phyloP scores from a whole-genome alignment of 2,797 vertebrate species.

The Sebastes miniatus region DNA sequence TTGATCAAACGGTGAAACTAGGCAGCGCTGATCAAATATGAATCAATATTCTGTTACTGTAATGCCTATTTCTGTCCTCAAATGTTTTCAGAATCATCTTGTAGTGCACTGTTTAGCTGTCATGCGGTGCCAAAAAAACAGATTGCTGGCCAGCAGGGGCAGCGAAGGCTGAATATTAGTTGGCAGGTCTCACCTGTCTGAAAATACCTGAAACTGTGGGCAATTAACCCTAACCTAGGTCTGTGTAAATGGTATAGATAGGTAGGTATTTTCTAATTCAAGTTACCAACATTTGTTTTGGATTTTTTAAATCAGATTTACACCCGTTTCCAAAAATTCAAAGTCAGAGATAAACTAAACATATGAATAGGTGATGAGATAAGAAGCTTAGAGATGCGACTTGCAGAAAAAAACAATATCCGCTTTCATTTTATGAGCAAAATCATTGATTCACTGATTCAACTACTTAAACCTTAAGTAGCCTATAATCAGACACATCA shows the following conservation, averaged over 20 bases:
- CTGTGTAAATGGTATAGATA: neutral
- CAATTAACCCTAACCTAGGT: neutral
- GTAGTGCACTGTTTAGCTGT: no score
- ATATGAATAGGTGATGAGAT: neutral
- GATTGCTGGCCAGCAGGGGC: slow-evolving; percentile 14
- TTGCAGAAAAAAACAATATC: neutral
- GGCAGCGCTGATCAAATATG: no score
- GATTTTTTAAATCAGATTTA: neutral
- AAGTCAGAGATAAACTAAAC: neutral
- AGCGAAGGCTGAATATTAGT: neutral
- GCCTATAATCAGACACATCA: neutral
- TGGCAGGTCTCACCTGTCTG: slow-evolving; percentile 12
- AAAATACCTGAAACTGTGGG: neutral
- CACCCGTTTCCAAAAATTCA: neutral
- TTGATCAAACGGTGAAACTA: no score
- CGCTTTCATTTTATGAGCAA: neutral
- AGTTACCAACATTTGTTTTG: neutral
- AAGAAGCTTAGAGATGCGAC: neutral
- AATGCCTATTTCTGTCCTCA: no score
- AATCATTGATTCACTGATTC: neutral
- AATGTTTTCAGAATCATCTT: no score
- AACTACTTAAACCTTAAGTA: no score
- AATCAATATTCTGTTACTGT: no score
- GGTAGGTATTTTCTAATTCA: neutral
- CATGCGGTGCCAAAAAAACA: slow-evolving; percentile 1